These are phyloP conservation scores for Laupala kohalensis DNA, from an alignment of 1,140 invertebrate species.

Conservation along the genomic window DNA sequence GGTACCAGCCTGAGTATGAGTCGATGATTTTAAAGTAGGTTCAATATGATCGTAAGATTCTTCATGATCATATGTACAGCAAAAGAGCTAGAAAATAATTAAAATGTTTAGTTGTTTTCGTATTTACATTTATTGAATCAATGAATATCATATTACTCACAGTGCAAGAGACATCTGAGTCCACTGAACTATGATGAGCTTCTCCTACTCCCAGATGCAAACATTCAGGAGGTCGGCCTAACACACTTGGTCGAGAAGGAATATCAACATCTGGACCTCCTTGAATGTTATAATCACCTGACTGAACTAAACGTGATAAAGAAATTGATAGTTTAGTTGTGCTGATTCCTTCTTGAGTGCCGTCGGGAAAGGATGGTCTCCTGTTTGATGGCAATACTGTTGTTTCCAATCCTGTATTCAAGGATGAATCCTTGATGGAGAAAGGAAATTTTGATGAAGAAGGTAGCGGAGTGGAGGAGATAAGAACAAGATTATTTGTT, in stretches of 20 bases:
- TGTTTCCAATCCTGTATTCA: neutral
- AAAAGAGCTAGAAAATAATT: neutral
- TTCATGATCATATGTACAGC: neutral
- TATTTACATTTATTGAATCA: neutral
- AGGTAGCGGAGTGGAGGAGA: neutral
- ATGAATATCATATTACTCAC: neutral
- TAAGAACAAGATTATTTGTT: neutral
- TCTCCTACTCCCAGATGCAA: neutral
- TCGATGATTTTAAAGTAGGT: neutral
- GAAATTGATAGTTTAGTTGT: no score
- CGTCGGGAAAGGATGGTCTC: neutral
- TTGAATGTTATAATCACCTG: neutral
- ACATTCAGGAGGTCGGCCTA: constrained; percentile 2
- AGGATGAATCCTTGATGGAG: neutral
- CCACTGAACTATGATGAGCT: neutral
- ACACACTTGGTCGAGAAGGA: neutral
- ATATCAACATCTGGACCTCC: neutral
- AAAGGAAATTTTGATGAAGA: neutral
- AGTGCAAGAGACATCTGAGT: neutral
- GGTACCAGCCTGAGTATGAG: neutral
- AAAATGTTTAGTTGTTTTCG: neutral
- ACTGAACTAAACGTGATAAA: neutral
- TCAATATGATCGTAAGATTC: neutral
- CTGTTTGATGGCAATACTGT: neutral
- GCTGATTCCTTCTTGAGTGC: neutral